Conservation (phyloP, 2,113 vertebrate genomes). For the Phaethon lepturus region DNA sequence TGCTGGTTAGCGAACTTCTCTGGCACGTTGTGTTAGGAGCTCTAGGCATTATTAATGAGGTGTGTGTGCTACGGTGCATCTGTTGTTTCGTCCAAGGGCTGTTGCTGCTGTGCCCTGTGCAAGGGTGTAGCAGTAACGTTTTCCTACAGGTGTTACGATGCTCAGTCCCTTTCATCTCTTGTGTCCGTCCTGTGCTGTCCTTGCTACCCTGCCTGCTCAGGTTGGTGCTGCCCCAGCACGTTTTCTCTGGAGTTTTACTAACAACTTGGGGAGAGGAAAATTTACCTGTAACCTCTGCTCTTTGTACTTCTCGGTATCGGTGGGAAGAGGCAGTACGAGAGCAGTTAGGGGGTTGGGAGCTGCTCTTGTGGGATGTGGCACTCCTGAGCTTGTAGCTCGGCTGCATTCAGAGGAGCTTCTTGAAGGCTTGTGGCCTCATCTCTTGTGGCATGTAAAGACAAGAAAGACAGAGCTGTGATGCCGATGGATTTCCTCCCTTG, state of each 20-base stretch:
- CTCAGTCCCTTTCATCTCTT: not conserved
- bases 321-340: not conserved
- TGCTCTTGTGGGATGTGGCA: not conserved
- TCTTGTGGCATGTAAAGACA: not conserved
- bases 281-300: not conserved
- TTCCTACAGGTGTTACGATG: not conserved
- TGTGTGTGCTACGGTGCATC: not conserved
- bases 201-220: not conserved
- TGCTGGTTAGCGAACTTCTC: slow-evolving; percentile 58
- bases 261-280: not conserved
- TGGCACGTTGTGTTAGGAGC: not conserved
- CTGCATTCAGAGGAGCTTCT: not conserved
- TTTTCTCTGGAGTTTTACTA: not conserved
- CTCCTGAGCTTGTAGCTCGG: not conserved
- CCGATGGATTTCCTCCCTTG: not conserved
- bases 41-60: slow-evolving; percentile 26
- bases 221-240: not conserved
- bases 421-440: not conserved
- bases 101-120: not conserved
- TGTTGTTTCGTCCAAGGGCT: not conserved
- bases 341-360: not conserved
- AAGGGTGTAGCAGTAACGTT: not conserved
- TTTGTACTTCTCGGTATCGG: fast-evolving
- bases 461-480: not conserved
- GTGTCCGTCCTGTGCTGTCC: not conserved